phyloP scores from a whole-genome alignment of 37 sponge, comb jelly and placozoan genomes.

The Hormiphora californensis region DNA sequence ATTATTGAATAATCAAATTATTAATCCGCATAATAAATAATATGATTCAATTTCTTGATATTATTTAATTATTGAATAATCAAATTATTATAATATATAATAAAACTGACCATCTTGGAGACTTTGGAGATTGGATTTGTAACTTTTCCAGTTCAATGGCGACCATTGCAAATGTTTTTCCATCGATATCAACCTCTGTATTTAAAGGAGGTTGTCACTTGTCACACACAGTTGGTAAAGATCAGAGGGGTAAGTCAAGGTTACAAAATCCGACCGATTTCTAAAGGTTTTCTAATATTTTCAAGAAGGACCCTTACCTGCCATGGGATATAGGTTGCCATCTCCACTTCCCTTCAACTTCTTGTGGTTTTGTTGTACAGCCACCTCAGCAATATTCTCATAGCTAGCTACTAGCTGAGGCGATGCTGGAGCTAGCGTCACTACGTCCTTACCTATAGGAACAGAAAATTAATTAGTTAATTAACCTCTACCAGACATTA shows the following conservation, averaged over 20 bases:
- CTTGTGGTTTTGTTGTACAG: constrained; percentile 51
- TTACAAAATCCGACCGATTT: no score
- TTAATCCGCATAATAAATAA: no score
- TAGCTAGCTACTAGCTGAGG: not conserved
- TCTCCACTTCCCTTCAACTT: constrained; percentile 49
- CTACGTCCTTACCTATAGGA: constrained; percentile 35
- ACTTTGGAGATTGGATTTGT: constrained; percentile 11
- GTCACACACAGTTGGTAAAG: no score
- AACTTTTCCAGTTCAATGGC: constrained; percentile 41
- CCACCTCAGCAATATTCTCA: constrained; percentile 8
- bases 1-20: no score
- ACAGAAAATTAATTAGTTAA: no score
- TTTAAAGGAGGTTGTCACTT: no score
- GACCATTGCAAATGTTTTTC: constrained; percentile 32
- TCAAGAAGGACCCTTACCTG: not conserved
- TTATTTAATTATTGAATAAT: no score
- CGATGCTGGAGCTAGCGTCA: constrained; percentile 3
- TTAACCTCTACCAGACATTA: no score
- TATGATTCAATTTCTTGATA: no score
- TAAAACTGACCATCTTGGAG: constrained; percentile 45
- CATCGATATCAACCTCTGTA: constrained; percentile 24
- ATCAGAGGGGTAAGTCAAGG: no score
- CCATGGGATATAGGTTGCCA: constrained; percentile 51
- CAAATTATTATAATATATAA: no score
- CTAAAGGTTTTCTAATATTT: no score